phyloP scores from a whole-genome alignment of 2,888 invertebrate genomes.

The Camponotus fellah region DNA sequence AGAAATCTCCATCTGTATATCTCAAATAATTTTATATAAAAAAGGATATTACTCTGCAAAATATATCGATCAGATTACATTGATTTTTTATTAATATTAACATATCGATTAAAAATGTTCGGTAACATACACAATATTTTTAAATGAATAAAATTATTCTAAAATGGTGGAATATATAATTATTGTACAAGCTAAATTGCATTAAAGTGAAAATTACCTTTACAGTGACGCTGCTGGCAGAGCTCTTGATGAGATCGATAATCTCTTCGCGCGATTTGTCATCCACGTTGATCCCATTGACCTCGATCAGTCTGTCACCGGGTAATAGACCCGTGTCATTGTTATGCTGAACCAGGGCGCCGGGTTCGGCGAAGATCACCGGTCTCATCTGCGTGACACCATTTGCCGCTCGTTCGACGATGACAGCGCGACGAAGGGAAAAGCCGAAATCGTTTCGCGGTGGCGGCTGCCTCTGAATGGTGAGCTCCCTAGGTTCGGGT shows the following conservation, averaged over 20 bases:
- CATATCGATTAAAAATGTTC: not conserved
- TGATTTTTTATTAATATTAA: not conserved
- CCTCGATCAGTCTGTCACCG: conserved; percentile 97
- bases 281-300: conserved; percentile 95
- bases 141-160: not conserved
- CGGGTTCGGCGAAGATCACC: conserved; percentile 97
- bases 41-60: not conserved
- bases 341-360: conserved; percentile 89
- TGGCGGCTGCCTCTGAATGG: conserved; percentile 92
- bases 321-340: conserved; percentile 95
- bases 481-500: conserved; percentile 91
- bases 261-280: conserved; percentile 95
- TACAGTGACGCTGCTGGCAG: conserved; percentile 93
- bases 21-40: not conserved
- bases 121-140: not conserved
- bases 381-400: conserved; percentile 88
- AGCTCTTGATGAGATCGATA: conserved; percentile 96
- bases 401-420: conserved; percentile 90
- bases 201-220: conserved; percentile 88
- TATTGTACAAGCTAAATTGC: not conserved
- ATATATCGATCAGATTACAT: not conserved
- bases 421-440: conserved; percentile 95
- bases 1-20: not conserved
- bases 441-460: conserved; percentile 98
- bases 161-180: not conserved